Conservation (phyloP, 2,113 vertebrate genomes). For the Muntiacus reevesi region DNA sequence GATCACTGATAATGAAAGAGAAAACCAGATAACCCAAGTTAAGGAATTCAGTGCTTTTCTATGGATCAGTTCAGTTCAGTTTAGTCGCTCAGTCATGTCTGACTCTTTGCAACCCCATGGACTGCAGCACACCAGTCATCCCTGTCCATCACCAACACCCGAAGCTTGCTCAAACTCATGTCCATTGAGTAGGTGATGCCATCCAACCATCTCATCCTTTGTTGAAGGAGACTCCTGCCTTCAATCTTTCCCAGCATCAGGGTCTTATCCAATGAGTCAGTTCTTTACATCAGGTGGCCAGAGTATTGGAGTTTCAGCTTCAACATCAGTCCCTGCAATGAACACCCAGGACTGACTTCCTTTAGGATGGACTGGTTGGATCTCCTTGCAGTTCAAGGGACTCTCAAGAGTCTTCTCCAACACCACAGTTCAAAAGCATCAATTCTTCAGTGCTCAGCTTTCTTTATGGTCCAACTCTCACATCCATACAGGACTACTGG, state of each 20-base stretch:
- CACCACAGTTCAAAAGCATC: neutral
- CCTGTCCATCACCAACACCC: neutral
- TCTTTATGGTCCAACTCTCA: neutral
- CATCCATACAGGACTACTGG: neutral
- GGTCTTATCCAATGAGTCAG: neutral
- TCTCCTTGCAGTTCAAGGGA: neutral
- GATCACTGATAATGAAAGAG: neutral
- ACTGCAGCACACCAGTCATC: neutral
- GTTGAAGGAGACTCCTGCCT: neutral
- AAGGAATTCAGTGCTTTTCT: neutral
- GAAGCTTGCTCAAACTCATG: neutral
- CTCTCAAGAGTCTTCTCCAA: neutral
- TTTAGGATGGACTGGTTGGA: neutral
- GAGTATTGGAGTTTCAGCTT: neutral
- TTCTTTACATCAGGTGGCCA: neutral
- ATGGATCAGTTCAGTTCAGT: neutral
- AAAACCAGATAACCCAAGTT: neutral
- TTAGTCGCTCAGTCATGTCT: neutral
- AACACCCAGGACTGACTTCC: neutral
- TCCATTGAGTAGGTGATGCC: neutral
- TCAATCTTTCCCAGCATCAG: neutral
- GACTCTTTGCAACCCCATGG: neutral
- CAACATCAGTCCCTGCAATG: neutral
- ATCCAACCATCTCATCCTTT: neutral
- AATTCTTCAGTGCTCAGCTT: neutral